These are phyloP conservation scores for Oeneis ivallda DNA, from an alignment of 2,888 invertebrate genomes.

Conservation along the genomic window DNA sequence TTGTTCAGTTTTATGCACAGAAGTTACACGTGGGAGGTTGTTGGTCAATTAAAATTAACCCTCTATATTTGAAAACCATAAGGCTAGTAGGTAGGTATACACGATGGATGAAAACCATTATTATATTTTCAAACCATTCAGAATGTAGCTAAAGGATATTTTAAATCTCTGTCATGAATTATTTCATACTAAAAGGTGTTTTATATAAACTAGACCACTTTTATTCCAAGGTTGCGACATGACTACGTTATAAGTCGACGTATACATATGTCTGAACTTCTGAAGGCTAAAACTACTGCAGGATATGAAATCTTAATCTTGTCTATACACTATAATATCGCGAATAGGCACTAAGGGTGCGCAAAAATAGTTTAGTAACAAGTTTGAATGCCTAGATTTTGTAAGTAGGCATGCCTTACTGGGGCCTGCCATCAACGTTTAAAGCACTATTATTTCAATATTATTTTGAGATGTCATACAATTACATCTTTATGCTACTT, in stretches of 20 bases:
- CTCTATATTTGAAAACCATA: too few species aligned
- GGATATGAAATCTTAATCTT: constrained; percentile 45
- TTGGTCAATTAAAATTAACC: too few species aligned
- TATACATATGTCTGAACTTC: constrained; percentile 32
- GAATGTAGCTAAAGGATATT: neutral
- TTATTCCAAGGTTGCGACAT: constrained; percentile 11
- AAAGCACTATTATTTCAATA: too few species aligned
- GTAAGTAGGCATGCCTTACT: too few species aligned
- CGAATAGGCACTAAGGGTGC: neutral
- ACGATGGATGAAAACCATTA: too few species aligned
- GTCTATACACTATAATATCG: constrained; percentile 27
- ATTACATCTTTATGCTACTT: too few species aligned
- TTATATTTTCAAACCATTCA: too few species aligned
- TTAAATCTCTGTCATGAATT: neutral
- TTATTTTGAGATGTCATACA: too few species aligned
- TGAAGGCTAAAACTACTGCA: constrained; percentile 46
- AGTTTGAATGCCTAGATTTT: neutral
- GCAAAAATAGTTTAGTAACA: constrained; percentile 5
- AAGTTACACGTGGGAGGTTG: too few species aligned
- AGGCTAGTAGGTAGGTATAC: too few species aligned
- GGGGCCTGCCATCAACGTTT: too few species aligned
- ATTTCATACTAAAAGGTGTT: neutral
- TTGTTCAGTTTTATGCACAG: too few species aligned
- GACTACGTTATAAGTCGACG: constrained; percentile 25
- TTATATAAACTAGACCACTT: neutral